These are phyloP conservation scores for Sebastes kiyomatsui DNA, from an alignment of 2,797 vertebrate genomes.

Conservation along the genomic window DNA sequence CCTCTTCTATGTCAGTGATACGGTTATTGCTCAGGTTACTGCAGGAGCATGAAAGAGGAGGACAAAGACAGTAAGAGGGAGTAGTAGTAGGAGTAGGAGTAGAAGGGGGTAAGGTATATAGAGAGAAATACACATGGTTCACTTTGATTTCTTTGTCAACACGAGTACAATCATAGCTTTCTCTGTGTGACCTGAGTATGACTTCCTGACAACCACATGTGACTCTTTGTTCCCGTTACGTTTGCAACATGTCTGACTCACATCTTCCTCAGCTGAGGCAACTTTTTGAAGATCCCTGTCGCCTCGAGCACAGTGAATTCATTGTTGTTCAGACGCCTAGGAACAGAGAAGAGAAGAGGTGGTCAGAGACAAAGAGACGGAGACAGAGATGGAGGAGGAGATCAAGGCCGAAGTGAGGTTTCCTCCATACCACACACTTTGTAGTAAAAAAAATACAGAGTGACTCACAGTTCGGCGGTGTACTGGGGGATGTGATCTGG, in stretches of 20 bases:
- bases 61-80: conserved; percentile 26
- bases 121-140: background rate
- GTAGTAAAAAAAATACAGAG: background rate
- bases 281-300: conserved; percentile 96
- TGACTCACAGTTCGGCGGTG: conserved; percentile 95
- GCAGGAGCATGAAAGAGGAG: conserved; percentile 13
- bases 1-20: conserved; percentile 98
- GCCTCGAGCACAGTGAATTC: conserved; percentile 97
- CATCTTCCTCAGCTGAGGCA: conserved; percentile 98
- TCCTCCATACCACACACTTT: conserved; percentile 30
- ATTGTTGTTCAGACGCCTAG: conserved; percentile 97
- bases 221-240: conserved; percentile 9
- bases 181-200: conserved; percentile 23
- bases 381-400: conserved; percentile 13
- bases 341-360: conserved; percentile 39
- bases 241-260: conserved; percentile 79
- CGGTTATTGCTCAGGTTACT: conserved; percentile 99
- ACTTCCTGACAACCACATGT: conserved; percentile 13
- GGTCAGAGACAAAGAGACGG: conserved; percentile 38
- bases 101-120: background rate
- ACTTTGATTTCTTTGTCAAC: conserved; percentile 3
- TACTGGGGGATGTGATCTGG: conserved; percentile 97
- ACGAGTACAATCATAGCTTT: background rate
- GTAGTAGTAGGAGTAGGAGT: background rate
- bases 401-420: conserved; percentile 8